phyloP scores from a whole-genome alignment of 2,113 vertebrate genomes.

The Siphamia tubifer region DNA sequence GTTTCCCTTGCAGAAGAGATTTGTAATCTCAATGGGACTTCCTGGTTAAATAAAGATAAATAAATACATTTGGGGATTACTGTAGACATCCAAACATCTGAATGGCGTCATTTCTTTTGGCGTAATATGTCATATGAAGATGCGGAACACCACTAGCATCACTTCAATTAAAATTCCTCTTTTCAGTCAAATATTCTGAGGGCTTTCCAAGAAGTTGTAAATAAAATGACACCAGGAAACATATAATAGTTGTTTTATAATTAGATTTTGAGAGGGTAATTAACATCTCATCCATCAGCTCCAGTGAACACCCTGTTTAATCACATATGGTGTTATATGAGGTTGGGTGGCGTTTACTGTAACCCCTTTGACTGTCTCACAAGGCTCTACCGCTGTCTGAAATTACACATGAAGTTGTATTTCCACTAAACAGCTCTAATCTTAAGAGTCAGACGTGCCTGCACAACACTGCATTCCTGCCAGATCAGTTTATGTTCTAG shows the following conservation, averaged over 20 bases:
- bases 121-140: background rate
- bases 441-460: background rate
- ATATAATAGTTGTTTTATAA: too few species aligned
- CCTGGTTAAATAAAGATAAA: too few species aligned
- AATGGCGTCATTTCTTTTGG: background rate
- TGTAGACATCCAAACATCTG: too few species aligned
- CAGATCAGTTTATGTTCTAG: slow-evolving; percentile 1
- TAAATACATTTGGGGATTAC: too few species aligned
- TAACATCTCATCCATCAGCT: background rate
- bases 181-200: background rate
- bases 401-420: background rate
- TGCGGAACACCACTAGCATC: background rate
- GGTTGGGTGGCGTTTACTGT: background rate
- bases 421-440: background rate
- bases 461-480: slow-evolving; percentile 6
- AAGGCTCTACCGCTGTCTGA: background rate
- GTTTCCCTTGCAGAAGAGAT: too few species aligned
- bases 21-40: too few species aligned
- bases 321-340: background rate
- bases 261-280: slow-evolving; percentile 5
- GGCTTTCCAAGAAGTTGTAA: background rate
- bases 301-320: background rate
- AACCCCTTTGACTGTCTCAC: background rate
- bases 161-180: background rate
- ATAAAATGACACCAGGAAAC: too few species aligned